Percentiles rank a stretch among this genome's conserved stretches.
These are phyloP conservation scores for Hylomyscus alleni DNA, from an alignment of 2,797 vertebrate genomes.

Conservation along the genomic window DNA sequence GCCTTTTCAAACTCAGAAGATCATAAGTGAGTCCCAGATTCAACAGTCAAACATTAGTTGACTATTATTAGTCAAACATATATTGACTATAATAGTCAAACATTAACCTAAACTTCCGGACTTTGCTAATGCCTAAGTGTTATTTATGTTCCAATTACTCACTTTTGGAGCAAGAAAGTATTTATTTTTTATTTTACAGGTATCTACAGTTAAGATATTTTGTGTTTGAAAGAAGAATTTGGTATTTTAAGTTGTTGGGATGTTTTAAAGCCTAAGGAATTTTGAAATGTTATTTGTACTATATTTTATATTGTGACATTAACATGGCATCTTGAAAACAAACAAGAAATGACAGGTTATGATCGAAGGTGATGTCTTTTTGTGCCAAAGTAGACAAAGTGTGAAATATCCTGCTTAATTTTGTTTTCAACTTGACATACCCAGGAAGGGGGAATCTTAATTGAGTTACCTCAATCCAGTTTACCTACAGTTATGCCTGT, in stretches of 20 bases:
- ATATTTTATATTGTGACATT: background rate
- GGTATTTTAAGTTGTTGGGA: background rate
- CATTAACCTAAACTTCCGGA: background rate
- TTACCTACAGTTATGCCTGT: background rate
- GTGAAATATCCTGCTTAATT: background rate
- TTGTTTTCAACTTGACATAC: background rate
- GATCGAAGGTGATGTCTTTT: background rate
- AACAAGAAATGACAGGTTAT: background rate
- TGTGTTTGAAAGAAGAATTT: background rate
- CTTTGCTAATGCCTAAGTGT: background rate
- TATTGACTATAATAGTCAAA: too few relatives aligned
- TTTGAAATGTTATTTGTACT: background rate
- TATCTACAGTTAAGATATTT: background rate
- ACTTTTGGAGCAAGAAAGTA: background rate
- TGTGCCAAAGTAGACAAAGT: background rate
- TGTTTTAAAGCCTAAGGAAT: background rate
- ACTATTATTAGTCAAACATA: too few relatives aligned
- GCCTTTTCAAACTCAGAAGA: background rate
- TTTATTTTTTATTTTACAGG: background rate
- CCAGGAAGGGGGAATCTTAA: background rate
- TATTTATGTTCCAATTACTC: too few relatives aligned
- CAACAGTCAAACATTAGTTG: too few relatives aligned
- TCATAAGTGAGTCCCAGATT: background rate
- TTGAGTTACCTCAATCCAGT: background rate
- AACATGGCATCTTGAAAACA: background rate